Base-by-base conservation (phyloP, 1,140 invertebrate genomes). In the Caenorhabditis tropicalis region DNA sequence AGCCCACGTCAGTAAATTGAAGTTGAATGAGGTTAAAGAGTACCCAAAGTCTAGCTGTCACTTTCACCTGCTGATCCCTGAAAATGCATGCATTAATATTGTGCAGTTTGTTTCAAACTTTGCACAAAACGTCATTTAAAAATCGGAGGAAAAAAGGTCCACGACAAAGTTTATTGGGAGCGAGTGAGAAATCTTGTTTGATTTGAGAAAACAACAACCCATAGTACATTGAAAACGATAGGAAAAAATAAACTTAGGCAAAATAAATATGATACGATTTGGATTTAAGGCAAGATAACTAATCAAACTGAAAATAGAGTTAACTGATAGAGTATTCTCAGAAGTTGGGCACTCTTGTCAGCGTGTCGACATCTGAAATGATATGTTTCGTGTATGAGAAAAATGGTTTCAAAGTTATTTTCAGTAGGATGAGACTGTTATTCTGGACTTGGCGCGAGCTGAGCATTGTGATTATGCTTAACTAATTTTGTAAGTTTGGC, bases 291-390 rank as follows among this genome's bases (percentile, higher is more conserved):
- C 24, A 29, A 27, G 12, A 29, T 10, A 53, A 21, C 1, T 19
- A 53, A 3, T n/a, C n/a, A n/a, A n/a, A n/a, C n/a, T n/a, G n/a
- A 4, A 36, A 16, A 65, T 33, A 60, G 10, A 10, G 10, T 19
- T 27, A 58, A 29, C 24, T 5, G 24, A 29, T 2, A 9, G 27
- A 29, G 53, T 16, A 10, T 29, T 7, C 6, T 74, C 36, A 74
- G 65, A 74, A 74, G 21, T 74, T 39, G 1, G 83, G 83, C 15
- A 58, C 29, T 46, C 58, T 84, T 1, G 83, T 56, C 15, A 84
- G 33, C 1, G 83, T 79, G 31, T 84, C 74, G 7, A 80, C 83
- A 33, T 84, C 82, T 82, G 82, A 51, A 82, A 65, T 46, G 60
- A n/a, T 1, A 3, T 2, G 0, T 29, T 29, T 36, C 21, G 80